Base-by-base conservation (phyloP, 2,797 vertebrate species). In the Cryptoblepharus egeriae region DNA sequence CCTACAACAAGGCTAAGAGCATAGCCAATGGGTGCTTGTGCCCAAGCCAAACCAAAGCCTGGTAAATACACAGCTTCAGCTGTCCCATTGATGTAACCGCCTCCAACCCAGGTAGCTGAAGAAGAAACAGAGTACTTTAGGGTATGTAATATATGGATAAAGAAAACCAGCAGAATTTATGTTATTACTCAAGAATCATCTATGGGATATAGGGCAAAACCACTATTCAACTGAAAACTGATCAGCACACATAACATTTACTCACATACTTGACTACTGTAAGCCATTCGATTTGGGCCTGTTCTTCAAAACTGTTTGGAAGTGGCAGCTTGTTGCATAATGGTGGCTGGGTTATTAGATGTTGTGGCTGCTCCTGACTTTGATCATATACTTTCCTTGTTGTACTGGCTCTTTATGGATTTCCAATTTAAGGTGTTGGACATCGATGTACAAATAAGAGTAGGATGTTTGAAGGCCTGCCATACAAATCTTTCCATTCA, bases 41-140 rank as follows among this genome's bases (percentile, higher is more conserved):
- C 98, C 98, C 98, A 99, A 28, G 97, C 98, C 82, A 99, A 91
- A 22, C 98, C 98, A 0, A 94, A 97, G 28, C 93, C 97, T 12
- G 98, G 98, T 3, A 98, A 96, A 90, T 99, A 99, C 22, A 99
- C 98, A 58, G 98, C 97, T 92, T 99, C 98, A 72, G 98, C 98
- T 69, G 98, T 99, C 80, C 98, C 98, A 1, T 99, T 99, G 92
- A 99, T 99, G 87, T 99, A 99, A 57, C 98, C 98, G 78, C 98
- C 98, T 95, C 98, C 98, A 79, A 99, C 98, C 98, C 98, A 99
- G 5, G 98, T 99, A 18, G 98, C 98, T 99, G 94, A 81, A 97
- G 95, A 89, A 84, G 35, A 87, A 82, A 84, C 3, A 11, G 18
- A 18, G 3, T 78, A 3, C 24, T 24, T 67, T 37, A 71, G 63